These are phyloP conservation scores for Drosophila robusta DNA, from an alignment of 2,888 invertebrate genomes.

Conservation along the genomic window DNA sequence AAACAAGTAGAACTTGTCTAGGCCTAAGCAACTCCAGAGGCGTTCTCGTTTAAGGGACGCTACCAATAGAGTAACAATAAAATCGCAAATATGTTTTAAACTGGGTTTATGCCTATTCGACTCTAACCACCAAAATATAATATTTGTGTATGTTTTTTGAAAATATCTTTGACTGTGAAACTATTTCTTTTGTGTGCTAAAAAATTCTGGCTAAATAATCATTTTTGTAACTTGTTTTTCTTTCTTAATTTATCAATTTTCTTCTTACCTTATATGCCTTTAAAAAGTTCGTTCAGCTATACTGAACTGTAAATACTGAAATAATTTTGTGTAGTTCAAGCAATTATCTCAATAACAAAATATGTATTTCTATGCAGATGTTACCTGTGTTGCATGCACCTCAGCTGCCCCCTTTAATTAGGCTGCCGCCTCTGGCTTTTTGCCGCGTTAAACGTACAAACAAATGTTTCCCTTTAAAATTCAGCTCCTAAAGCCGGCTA, in stretches of 20 bases:
- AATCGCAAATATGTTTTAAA: not conserved
- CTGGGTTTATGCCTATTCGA: no score
- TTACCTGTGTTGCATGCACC: no score
- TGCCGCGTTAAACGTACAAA: constrained; percentile 29
- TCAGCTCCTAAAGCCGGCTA: constrained; percentile 44
- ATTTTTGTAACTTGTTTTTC: no score
- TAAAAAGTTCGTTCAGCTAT: no score
- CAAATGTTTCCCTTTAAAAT: constrained; percentile 55
- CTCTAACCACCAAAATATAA: no score
- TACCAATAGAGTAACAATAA: not conserved
- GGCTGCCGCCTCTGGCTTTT: constrained; percentile 41
- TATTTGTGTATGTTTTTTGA: no score
- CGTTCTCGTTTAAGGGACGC: constrained; percentile 20
- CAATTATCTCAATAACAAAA: not conserved
- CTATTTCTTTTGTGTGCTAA: no score
- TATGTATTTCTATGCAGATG: not conserved
- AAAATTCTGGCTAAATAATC: no score
- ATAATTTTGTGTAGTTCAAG: not conserved
- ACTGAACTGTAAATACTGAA: no score
- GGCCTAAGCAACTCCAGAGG: constrained; percentile 60
- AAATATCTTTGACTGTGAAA: no score
- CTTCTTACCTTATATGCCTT: no score
- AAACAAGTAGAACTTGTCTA: constrained; percentile 78
- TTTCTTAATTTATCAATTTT: no score
- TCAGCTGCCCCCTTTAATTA: not conserved